Evolutionary conservation across 2,888 invertebrate genomes (phyloP), one percentile per base, ranked within the genome.

Genomic region (Odontocerum albicorne): DNA sequence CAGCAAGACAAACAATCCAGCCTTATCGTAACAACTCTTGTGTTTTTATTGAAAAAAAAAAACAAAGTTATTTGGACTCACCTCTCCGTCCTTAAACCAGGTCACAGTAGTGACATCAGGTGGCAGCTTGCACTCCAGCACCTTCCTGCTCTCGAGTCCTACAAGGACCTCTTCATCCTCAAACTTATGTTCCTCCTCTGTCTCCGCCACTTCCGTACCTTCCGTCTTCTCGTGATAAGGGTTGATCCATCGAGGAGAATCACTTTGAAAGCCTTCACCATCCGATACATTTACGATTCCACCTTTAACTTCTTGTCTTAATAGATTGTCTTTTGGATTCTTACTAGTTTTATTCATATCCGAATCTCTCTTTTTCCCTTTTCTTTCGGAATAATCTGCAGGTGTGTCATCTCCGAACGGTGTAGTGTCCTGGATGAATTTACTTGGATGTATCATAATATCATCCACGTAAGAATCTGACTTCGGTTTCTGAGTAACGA

Each of bases 401-500:
- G 13, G n/a, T n/a, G 17, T 19, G 10, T 40, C 38, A 4, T 19
- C 27, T 13, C 47, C 33, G 33, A 20, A 19, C 2, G 32, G 32
- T 3, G 15, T 12, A 20, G 20, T 27, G 4, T 49, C 57, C 2
- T 20, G 49, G 4, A 59, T 13, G 16, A 59, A 59, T 39, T 53
- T 39, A 32, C 59, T 59, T 0, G 59, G 56, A 35, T 59, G 59
- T 31, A 59, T 57, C 50, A 59, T 38, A 1, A 59, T 54, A 10
- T 54, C 56, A 16, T 53, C 54, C 6, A 59, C 43, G 13, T 55
- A 55, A 8, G 55, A 55, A 6, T 49, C 49, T 4, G 49, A 49
- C 12, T 39, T 39, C 13, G 31, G n/a, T 2, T 36, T 49, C 2
- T 40, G n/a, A 1, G n/a, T 6, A 4, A 8, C 3, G 13, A 17